phyloP scores from a whole-genome alignment of 2,797 vertebrate genomes.

The Rhinophrynus dorsalis region DNA sequence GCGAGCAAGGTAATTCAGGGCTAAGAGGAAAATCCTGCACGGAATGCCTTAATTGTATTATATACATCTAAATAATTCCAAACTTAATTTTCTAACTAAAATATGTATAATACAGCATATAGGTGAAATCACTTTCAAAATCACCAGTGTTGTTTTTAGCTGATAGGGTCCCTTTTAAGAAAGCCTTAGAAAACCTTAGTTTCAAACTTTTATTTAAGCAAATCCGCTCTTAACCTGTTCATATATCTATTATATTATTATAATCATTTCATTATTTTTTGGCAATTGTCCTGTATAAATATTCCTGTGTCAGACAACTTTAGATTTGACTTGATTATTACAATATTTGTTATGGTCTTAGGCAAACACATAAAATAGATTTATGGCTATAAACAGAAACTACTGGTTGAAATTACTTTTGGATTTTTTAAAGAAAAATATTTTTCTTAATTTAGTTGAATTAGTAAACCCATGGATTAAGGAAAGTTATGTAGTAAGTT shows the following conservation, averaged over 20 bases:
- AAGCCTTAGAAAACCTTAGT: not conserved
- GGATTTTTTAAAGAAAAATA: not conserved
- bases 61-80: too few relatives aligned
- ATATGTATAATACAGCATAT: too few relatives aligned
- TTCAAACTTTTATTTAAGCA: not conserved
- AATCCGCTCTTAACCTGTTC: not conserved
- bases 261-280: not conserved
- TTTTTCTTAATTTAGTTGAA: constrained; percentile 7
- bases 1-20: too few relatives aligned
- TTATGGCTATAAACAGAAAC: not conserved
- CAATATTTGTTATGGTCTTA: constrained; percentile 2
- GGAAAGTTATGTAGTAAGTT: not conserved
- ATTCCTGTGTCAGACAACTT: constrained; percentile 4
- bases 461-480: not conserved
- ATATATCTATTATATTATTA: not conserved
- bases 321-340: constrained; percentile 5
- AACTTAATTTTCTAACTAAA: too few relatives aligned
- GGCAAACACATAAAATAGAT: constrained; percentile 4
- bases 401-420: not conserved
- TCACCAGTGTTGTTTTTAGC: too few relatives aligned
- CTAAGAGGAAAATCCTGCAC: too few relatives aligned
- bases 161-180: too few relatives aligned
- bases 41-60: too few relatives aligned
- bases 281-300: constrained; percentile 9
- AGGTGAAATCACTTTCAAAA: too few relatives aligned